A percentile compares a stretch with the other conserved stretches of the same genome.
These are phyloP conservation scores for Tachina fera DNA, from an alignment of 2,888 invertebrate species.

Conservation along the genomic window DNA sequence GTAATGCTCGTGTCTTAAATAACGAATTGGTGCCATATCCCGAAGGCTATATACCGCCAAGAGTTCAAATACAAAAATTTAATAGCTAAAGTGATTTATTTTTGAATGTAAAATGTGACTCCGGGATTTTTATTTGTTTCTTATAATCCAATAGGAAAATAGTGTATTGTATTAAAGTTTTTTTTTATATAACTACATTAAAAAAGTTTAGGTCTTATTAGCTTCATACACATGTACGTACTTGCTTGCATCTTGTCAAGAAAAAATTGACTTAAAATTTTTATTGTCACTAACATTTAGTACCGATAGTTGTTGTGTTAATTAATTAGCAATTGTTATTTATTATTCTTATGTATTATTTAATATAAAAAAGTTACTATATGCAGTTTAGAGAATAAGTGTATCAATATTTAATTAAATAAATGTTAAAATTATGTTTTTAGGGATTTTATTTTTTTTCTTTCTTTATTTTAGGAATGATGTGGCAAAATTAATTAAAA, in stretches of 20 bases:
- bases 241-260: constrained; percentile 47
- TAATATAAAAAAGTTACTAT: constrained; percentile 62
- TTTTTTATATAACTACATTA: too few relatives aligned
- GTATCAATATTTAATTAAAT: constrained; percentile 15
- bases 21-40: constrained; percentile 91
- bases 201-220: too few relatives aligned
- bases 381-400: constrained; percentile 50
- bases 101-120: neutral
- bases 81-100: constrained; percentile 74
- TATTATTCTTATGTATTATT: constrained; percentile 50
- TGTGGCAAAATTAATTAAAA: too few relatives aligned
- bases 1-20: constrained; percentile 94
- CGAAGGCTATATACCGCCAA: constrained; percentile 87
- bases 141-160: neutral
- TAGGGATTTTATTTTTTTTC: neutral
- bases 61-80: constrained; percentile 82
- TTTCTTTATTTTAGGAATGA: neutral
- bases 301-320: constrained; percentile 42
- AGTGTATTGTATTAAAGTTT: too few relatives aligned
- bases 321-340: constrained; percentile 61
- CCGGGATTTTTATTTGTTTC: neutral
- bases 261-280: constrained; percentile 16
- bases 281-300: constrained; percentile 56
- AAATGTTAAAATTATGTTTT: constrained; percentile 40
- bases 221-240: neutral